Base-by-base conservation (phyloP, 2,797 vertebrate species). In the Rhyacichthys aspro region DNA sequence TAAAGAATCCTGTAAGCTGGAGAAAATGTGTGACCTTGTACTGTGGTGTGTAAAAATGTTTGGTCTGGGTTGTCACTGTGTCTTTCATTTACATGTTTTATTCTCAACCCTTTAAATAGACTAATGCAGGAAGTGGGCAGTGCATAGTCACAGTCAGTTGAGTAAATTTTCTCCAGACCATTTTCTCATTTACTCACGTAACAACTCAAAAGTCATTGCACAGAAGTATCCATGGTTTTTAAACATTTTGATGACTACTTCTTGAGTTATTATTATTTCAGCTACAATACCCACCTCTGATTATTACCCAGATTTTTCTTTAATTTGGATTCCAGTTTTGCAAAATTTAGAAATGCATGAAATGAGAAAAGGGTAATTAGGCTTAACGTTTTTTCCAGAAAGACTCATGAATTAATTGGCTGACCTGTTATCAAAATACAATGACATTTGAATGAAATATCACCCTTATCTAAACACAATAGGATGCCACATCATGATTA, bases 1-100 rank as follows among this genome's bases (percentile, higher is more conserved):
- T 87, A 71, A 44, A 81, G 59, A 89, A 88, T 87, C 83, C 74
- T 82, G 72, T 79, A 82, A 88, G 85, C 86, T 90, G 87, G 81
- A 86, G 79, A 78, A 67, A 61, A 66, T 63, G 41, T 64, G 59
- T 64, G 52, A 79, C 72, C 80, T 63, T 75, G 75, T 78, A 46
- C 39, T 2, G 37, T 55, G 65, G 66, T 75, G 72, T 82, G 70
- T 70, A 43, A 67, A 32, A 28, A 46, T 8, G 43, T 59, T 57
- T 77, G 67, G 83, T 86, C 73, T 56, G 74, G 61, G 76, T 72
- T 70, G 28, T 80, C 65, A 55, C 65, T 67, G 67, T 74, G 70
- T 80, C 67, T 74, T 76, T 73, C 41, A 67, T 87, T 74, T 83
- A 79, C 72, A 70, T 59, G 78, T 11, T 11, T 68, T 63, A 54